Conservation (phyloP, 2,113 vertebrate genomes). For the Ctenomys sociabilis region DNA sequence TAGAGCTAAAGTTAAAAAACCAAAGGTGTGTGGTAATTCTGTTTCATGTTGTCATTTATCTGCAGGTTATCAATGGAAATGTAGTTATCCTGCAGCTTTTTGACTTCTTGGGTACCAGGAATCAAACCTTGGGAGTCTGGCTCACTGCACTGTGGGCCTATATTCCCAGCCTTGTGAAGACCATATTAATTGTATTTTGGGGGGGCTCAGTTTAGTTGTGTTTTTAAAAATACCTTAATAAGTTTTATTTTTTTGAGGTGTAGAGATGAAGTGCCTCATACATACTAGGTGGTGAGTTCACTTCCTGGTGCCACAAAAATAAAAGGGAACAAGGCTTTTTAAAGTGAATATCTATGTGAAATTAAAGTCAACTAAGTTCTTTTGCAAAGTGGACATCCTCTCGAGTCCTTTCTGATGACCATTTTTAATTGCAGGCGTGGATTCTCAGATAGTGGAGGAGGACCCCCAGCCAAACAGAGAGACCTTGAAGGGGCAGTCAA, state of each 20-base stretch:
- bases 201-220: neutral
- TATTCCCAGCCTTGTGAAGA: neutral
- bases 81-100: neutral
- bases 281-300: neutral
- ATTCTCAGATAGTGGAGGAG: constrained; percentile 97
- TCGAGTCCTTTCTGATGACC: constrained; percentile 23
- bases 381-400: neutral
- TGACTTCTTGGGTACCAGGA: neutral
- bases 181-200: neutral
- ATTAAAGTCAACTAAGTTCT: neutral
- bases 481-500: constrained; percentile 97
- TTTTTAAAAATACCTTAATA: neutral
- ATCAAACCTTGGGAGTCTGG: neutral
- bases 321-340: neutral
- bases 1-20: neutral
- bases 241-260: neutral
- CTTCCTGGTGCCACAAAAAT: neutral
- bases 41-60: neutral
- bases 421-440: constrained; percentile 91
- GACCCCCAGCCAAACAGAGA: constrained; percentile 99
- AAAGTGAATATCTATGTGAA: neutral
- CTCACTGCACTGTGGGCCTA: neutral
- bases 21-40: neutral
- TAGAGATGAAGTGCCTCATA: neutral
- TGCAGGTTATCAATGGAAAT: neutral